phyloP scores from a whole-genome alignment of 2,888 invertebrate genomes.

The Synergus itoensis region DNA sequence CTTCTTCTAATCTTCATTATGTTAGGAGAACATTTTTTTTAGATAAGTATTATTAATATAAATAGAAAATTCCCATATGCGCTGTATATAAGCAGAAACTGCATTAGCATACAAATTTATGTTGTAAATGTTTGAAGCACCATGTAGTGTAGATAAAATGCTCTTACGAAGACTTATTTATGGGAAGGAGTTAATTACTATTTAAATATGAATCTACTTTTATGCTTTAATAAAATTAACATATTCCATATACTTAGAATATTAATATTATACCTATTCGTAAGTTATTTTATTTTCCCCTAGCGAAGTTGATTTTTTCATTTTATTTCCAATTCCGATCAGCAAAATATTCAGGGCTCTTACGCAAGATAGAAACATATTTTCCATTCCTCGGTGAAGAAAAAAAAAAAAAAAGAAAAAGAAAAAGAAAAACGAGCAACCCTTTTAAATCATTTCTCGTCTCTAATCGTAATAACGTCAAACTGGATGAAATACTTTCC shows the following conservation, averaged over 20 bases:
- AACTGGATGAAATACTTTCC: constrained; percentile 22
- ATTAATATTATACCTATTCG: neutral
- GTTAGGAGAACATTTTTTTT: too few relatives aligned
- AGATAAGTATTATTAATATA: neutral
- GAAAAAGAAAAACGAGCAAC: neutral
- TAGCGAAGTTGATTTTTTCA: neutral
- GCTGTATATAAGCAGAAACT: neutral
- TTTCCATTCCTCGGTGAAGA: neutral
- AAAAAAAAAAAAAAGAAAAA: neutral
- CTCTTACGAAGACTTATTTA: neutral
- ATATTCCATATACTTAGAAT: neutral
- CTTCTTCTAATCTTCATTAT: too few relatives aligned
- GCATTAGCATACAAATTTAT: constrained; percentile 6
- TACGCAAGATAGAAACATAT: neutral
- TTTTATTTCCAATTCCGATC: neutral
- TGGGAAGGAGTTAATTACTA: neutral
- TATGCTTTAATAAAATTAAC: neutral
- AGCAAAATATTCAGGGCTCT: neutral
- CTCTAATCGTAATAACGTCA: constrained; percentile 18
- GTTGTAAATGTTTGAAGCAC: neutral
- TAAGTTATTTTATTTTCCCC: too few relatives aligned
- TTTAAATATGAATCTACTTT: neutral
- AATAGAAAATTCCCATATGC: neutral
- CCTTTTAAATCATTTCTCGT: constrained; percentile 17
- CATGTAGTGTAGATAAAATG: neutral